Conservation (phyloP, 2,113 vertebrate species). For the Chionis minor region DNA sequence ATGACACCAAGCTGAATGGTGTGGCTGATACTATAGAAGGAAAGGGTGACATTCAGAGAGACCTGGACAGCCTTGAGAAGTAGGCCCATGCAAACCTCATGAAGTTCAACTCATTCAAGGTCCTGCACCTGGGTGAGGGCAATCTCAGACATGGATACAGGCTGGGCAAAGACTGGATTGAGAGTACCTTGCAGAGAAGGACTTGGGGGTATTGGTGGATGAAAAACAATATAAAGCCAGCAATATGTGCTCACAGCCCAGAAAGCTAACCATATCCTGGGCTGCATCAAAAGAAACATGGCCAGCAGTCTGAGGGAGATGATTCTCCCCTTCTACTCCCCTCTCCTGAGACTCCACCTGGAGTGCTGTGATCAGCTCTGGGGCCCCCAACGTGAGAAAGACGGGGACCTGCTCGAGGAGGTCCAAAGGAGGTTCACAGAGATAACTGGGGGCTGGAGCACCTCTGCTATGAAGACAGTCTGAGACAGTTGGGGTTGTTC, state of each 20-base stretch:
- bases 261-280: background rate
- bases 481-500: background rate
- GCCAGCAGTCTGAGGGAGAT: background rate
- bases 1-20: background rate
- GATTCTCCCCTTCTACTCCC: background rate
- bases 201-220: background rate
- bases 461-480: background rate
- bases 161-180: accelerated
- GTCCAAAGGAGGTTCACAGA: background rate
- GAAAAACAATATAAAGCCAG: background rate
- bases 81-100: background rate
- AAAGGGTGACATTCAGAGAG: background rate
- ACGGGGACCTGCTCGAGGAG: background rate
- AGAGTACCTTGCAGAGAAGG: background rate
- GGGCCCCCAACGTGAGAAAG: background rate
- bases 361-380: background rate
- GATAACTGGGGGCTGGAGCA: background rate
- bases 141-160: background rate
- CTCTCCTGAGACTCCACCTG: background rate
- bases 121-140: background rate
- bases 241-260: accelerated
- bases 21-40: too few relatives aligned
- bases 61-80: background rate
- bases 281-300: background rate
- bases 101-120: background rate